These are phyloP conservation scores for Sthenelais limicola DNA, from an alignment of 2,888 invertebrate genomes.

Conservation along the genomic window DNA sequence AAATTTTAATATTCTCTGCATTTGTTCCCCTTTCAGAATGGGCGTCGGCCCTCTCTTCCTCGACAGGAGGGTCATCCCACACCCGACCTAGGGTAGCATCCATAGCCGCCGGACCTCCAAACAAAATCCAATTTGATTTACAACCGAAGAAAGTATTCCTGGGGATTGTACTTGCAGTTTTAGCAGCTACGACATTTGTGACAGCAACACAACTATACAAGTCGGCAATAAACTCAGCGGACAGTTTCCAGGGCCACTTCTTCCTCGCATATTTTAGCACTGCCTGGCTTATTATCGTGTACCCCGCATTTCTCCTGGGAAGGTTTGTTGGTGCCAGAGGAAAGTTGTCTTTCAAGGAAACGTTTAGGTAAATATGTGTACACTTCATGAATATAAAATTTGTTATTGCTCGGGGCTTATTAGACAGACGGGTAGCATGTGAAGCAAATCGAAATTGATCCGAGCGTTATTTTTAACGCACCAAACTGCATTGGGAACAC, in stretches of 20 bases:
- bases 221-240: conserved; percentile 38
- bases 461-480: too few species aligned
- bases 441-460: too few species aligned
- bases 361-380: conserved; percentile 52
- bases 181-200: conserved; percentile 90
- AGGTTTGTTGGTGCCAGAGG: conserved; percentile 74
- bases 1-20: too few species aligned
- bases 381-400: too few species aligned
- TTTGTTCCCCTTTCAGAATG: conserved; percentile 22
- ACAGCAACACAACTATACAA: conserved; percentile 86
- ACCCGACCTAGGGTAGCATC: not conserved
- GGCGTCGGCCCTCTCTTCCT: not conserved
- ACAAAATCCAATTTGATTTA: not conserved
- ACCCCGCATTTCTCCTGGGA: conserved; percentile 86
- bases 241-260: conserved; percentile 88
- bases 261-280: conserved; percentile 96
- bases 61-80: not conserved
- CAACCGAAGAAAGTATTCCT: conserved; percentile 30
- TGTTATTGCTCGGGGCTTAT: too few species aligned
- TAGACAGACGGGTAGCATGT: too few species aligned
- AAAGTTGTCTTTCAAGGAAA: conserved; percentile 71
- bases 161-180: conserved; percentile 52
- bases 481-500: too few species aligned
- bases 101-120: not conserved
- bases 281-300: conserved; percentile 91